These are phyloP conservation scores for Centropus unirufus DNA, from an alignment of 2,113 vertebrate genomes.

Conservation along the genomic window DNA sequence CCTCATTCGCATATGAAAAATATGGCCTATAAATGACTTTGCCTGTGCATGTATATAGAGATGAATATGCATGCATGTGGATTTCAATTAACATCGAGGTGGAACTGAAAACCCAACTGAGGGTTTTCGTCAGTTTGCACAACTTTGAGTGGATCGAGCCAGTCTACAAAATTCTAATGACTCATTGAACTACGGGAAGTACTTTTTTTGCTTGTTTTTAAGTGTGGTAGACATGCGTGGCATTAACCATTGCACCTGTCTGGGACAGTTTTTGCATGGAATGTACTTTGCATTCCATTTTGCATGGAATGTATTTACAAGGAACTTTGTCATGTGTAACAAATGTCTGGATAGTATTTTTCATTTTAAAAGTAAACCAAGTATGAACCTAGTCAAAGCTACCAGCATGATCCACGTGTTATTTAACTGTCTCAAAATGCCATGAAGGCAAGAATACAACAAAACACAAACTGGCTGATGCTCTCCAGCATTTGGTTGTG, in stretches of 20 bases:
- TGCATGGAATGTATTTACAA: background rate
- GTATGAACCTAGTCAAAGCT: background rate
- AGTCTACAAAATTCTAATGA: background rate
- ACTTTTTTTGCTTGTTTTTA: background rate
- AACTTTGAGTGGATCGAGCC: background rate
- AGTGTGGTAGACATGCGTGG: background rate
- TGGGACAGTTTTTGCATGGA: background rate
- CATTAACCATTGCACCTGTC: background rate
- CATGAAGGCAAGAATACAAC: background rate
- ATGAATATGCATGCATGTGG: fast-evolving
- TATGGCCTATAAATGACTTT: background rate
- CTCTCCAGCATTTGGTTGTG: background rate
- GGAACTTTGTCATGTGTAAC: background rate
- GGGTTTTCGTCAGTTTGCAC: background rate
- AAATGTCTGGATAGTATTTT: slow-evolving; percentile 12
- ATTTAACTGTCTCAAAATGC: background rate
- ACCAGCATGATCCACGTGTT: background rate
- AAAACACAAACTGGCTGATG: background rate
- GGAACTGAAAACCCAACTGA: background rate
- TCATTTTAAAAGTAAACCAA: slow-evolving; percentile 15
- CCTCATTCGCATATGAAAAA: background rate
- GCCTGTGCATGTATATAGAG: background rate
- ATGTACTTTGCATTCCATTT: background rate
- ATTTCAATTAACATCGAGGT: background rate
- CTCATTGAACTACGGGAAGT: background rate